phyloP scores from a whole-genome alignment of 1,140 invertebrate species.

The Calephelis nemesis region DNA sequence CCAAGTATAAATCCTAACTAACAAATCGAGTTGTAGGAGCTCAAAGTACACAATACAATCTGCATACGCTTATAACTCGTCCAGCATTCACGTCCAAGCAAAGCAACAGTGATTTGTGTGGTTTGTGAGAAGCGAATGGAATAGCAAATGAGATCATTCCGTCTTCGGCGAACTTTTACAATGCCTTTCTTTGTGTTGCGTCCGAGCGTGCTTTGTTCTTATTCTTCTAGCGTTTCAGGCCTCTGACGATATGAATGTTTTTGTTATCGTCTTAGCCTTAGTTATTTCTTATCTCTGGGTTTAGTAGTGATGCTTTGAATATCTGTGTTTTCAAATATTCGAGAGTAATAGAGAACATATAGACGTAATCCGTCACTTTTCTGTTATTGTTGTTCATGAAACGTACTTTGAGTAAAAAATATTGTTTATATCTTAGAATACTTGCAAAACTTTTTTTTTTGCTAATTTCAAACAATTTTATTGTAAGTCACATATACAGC shows the following conservation, averaged over 20 bases:
- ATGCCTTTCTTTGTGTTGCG: slow-evolving; percentile 23
- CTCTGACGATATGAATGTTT: background rate
- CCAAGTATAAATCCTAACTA: too few relatives aligned
- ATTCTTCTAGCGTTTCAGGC: slow-evolving; percentile 25
- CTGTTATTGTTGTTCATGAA: too few relatives aligned
- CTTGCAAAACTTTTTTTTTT: too few relatives aligned
- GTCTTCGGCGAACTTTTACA: slow-evolving; percentile 35
- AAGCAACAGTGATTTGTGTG: slow-evolving; percentile 55
- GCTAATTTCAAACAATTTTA: too few relatives aligned
- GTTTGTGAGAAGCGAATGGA: slow-evolving; percentile 55
- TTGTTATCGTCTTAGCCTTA: slow-evolving; percentile 2
- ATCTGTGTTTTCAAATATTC: too few relatives aligned
- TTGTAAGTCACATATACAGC: too few relatives aligned
- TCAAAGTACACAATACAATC: background rate
- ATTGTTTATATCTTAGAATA: too few relatives aligned
- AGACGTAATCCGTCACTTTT: too few relatives aligned
- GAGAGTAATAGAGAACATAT: too few relatives aligned
- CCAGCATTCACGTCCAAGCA: slow-evolving; percentile 21
- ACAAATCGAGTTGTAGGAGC: too few relatives aligned
- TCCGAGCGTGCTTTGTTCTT: slow-evolving; percentile 29
- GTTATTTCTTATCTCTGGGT: background rate
- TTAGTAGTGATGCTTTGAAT: background rate
- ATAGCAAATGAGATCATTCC: slow-evolving; percentile 58
- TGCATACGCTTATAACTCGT: slow-evolving; percentile 20
- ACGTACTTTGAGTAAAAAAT: too few relatives aligned